These are phyloP conservation scores for Entomobrya multifasciata DNA, from an alignment of 2,888 invertebrate genomes.

Conservation along the genomic window DNA sequence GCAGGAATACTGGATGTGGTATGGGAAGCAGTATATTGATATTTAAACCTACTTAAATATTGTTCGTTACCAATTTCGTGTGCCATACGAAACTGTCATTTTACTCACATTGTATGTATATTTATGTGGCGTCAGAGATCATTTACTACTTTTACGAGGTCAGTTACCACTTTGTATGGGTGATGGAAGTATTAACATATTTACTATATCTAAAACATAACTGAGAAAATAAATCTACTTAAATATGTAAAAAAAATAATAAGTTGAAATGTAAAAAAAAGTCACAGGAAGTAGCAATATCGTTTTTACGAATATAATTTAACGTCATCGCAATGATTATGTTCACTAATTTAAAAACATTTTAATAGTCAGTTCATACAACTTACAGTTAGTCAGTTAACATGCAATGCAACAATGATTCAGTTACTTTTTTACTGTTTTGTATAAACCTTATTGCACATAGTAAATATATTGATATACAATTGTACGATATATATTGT, in stretches of 20 bases:
- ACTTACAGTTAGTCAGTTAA: background rate
- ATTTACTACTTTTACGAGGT: conserved; percentile 29
- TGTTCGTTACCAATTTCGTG: conserved; percentile 52
- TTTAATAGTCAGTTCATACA: conserved; percentile 11
- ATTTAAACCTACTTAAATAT: background rate
- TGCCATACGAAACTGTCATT: conserved; percentile 50
- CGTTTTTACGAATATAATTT: conserved; percentile 11
- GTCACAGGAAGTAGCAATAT: conserved; percentile 3
- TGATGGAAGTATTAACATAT: conserved; percentile 39
- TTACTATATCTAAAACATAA: conserved; percentile 27
- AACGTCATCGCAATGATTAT: background rate
- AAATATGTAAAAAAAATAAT: background rate
- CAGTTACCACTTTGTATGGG: conserved; percentile 50
- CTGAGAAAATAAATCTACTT: background rate
- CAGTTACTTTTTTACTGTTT: conserved; percentile 13
- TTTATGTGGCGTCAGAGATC: conserved; percentile 7
- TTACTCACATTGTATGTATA: background rate
- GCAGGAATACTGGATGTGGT: background rate
- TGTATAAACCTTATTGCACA: background rate
- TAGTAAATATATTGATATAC: background rate
- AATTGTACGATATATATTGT: background rate
- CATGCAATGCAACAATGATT: background rate
- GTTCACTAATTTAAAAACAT: background rate
- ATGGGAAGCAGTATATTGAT: background rate
- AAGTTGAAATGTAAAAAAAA: background rate